phyloP scores from a whole-genome alignment of 2,113 vertebrate species.

The Coptodon rendalli region DNA sequence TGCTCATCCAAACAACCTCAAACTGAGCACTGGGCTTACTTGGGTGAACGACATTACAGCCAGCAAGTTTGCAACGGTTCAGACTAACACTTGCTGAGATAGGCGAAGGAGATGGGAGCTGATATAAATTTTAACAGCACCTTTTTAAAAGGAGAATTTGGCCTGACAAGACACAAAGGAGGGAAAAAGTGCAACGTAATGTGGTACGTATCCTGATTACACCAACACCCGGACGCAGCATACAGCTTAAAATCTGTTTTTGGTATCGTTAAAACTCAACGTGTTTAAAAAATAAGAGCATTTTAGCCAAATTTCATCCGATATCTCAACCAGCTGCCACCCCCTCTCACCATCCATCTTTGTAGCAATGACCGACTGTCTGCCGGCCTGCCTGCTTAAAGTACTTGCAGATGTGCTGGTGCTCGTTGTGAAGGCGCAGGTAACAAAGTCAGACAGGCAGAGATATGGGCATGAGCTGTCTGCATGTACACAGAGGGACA shows the following conservation, averaged over 20 bases:
- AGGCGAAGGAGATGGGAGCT: not conserved
- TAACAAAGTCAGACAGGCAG: constrained; percentile 35
- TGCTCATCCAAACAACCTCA: not conserved
- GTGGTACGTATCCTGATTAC: not conserved
- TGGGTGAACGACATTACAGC: not conserved
- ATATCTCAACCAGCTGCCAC: not conserved
- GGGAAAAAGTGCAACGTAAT: not conserved
- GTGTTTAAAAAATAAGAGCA: not conserved
- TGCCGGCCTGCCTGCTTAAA: constrained; percentile 62
- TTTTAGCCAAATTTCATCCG: not conserved
- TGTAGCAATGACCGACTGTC: constrained; percentile 59
- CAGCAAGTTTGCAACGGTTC: not conserved
- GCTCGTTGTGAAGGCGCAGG: constrained; percentile 5
- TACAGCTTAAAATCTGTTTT: not conserved
- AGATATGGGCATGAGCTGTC: not conserved
- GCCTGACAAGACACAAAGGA: not conserved
- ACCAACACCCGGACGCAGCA: not conserved
- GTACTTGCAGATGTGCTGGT: constrained; percentile 82
- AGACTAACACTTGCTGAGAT: not conserved
- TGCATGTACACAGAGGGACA: not conserved
- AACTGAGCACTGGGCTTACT: not conserved
- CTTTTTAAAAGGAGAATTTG: not conserved
- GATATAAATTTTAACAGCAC: not conserved
- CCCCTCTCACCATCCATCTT: constrained; percentile 40
- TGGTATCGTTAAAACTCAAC: not conserved